Evolutionary conservation across 2,797 vertebrate genomes (phyloP), one percentile per base, ranked within the genome.

Genomic region (Chelmon rostratus): DNA sequence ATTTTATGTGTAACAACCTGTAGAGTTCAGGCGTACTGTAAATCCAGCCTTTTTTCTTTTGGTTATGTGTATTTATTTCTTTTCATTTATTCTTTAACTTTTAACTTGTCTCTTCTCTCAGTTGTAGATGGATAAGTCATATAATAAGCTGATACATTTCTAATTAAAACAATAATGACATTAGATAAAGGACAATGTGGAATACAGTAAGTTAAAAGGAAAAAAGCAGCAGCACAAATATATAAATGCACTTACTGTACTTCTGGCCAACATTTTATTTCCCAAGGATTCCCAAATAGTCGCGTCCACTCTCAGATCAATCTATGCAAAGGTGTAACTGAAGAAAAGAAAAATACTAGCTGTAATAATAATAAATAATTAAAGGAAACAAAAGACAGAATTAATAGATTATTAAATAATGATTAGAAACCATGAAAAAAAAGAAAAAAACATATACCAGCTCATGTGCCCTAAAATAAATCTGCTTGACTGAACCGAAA

Each of bases 1-100:
- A 58, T 58, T 47, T 58, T 18, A 73, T 50, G 56, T 35, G 23
- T 33, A 72, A 68, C 54, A 84, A 66, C 78, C 49, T 63, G 42
- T 66, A 47, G 78, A 58, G 42, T 50, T 61, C 37, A 66, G 18
- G 15, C 16, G n/a, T 13, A 9, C 6, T 56, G 5, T 49, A 33
- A 76, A 76, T 31, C 59, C 3, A 13, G 0, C 19, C 1, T n/a
- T 53, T 71, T 56, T 11, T 12, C 19, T 67, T 37, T 57, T 6
- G 2, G 10, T 31, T 42, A 5, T 50, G 2, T 49, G 38, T n/a
- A 31, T 68, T 56, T 2, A n/a, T 23, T 40, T 31, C 12, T 2
- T 52, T 16, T 0, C 40, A 42, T 13, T 8, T 9, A 8, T 2
- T 13, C 40, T 42, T 13, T 9, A 42, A 31, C 28, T 31, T 31